Conservation (phyloP, 2,797 vertebrate species). For the Macropus fuliginosus region DNA sequence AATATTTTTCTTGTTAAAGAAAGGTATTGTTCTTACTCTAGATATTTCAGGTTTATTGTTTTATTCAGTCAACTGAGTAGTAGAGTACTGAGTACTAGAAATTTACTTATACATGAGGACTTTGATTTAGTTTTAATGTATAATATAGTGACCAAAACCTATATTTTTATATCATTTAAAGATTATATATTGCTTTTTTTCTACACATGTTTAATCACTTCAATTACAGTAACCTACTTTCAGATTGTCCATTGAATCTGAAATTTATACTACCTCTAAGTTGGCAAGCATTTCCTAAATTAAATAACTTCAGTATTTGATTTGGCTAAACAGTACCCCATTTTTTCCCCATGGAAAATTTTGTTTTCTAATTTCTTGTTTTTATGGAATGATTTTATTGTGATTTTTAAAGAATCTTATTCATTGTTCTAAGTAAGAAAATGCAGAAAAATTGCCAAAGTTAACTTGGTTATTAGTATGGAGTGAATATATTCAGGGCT, state of each 20-base stretch:
- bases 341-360: neutral
- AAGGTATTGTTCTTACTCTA: neutral
- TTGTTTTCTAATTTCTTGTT: slow-evolving; percentile 32
- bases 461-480: neutral
- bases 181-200: slow-evolving; percentile 12
- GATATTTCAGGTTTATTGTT: slow-evolving; percentile 40
- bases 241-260: neutral
- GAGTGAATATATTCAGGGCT: neutral
- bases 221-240: slow-evolving; percentile 12
- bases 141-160: slow-evolving; percentile 4
- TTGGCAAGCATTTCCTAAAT: slow-evolving; percentile 22
- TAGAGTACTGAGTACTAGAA: slow-evolving; percentile 42
- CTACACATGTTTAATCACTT: slow-evolving; percentile 19
- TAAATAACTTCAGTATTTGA: neutral
- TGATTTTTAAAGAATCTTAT: neutral
- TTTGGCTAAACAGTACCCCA: neutral
- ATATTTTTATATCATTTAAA: neutral
- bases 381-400: slow-evolving; percentile 1
- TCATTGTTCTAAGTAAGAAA: neutral
- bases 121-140: slow-evolving; percentile 26
- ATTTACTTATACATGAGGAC: slow-evolving; percentile 40
- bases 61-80: slow-evolving; percentile 41
- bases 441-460: neutral
- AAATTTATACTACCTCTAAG: slow-evolving; percentile 14
- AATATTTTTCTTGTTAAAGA: slow-evolving; percentile 19